Conservation (phyloP, 92 coral and sea anemone species). For the Parazoanthus atlanticus region DNA sequence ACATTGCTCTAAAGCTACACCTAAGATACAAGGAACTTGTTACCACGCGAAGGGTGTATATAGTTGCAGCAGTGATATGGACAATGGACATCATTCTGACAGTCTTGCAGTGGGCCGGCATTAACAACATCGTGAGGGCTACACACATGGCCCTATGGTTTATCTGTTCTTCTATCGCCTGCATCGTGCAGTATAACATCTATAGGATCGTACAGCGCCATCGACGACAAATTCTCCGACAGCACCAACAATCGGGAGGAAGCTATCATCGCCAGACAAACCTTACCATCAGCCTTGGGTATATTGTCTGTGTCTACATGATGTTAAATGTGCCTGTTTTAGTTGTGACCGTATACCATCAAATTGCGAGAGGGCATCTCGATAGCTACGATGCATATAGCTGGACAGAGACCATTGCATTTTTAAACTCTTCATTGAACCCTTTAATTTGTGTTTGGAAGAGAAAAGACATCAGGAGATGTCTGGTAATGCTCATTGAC, state of each 20-base stretch:
- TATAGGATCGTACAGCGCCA: slow-evolving; percentile 64
- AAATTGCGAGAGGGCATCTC: slow-evolving; percentile 58
- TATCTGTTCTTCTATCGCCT: slow-evolving; percentile 56
- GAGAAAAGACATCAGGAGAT: slow-evolving; percentile 61
- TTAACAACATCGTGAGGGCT: slow-evolving; percentile 61
- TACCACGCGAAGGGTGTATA: slow-evolving; percentile 55
- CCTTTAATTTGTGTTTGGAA: slow-evolving; percentile 83
- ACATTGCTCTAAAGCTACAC: slow-evolving; percentile 70
- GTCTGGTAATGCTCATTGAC: slow-evolving; percentile 46
- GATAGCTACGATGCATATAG: slow-evolving; percentile 62
- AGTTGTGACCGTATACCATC: slow-evolving; percentile 66
- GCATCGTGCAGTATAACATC: slow-evolving; percentile 54
- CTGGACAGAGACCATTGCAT: slow-evolving; percentile 83
- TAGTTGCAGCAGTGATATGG: slow-evolving; percentile 63
- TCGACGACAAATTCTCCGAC: slow-evolving; percentile 52
- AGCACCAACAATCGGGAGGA: slow-evolving; percentile 50
- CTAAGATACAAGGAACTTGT: slow-evolving; percentile 73
- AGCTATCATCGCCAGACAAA: slow-evolving; percentile 60
- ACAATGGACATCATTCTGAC: slow-evolving; percentile 59
- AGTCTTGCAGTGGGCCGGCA: slow-evolving; percentile 71
- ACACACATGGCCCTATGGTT: slow-evolving; percentile 64
- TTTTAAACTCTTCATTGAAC: slow-evolving; percentile 74
- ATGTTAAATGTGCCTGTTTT: slow-evolving; percentile 73
- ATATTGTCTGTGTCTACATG: slow-evolving; percentile 76
- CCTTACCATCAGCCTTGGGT: slow-evolving; percentile 68